Evolutionary conservation across 2,888 invertebrate species (phyloP), one percentile per base, ranked within the genome.

Genomic region (Eupithecia pulchellata): DNA sequence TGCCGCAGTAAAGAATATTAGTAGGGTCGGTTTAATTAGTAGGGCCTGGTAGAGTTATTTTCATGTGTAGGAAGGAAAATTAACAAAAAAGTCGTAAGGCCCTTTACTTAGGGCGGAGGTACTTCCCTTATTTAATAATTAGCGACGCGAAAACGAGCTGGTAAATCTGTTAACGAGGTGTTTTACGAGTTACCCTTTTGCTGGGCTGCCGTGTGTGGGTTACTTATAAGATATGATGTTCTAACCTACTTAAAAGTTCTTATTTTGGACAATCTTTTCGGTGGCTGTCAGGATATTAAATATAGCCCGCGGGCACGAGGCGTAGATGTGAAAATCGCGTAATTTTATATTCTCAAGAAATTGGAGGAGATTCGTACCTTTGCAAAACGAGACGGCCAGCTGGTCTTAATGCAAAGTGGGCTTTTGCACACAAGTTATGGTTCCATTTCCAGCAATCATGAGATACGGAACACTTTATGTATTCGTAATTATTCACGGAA

Each of bases 21-120:
- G 39, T 67, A 73, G 74, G 74, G 74, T 68, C 47, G 68, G 70
- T 69, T 74, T 77, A 75, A 78, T 77, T 77, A 76, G 74, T 60
- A 20, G 71, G 66, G 62, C 57, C 65, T 66, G 65, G 65, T 55
- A 65, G 68, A 72, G 66, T 71, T 71, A 74, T 71, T 73, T 74
- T 68, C 71, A 70, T 64, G 58, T 70, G 29, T 34, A 39, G 64
- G 64, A 55, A 64, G 47, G 61, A 20, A 69, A 68, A 71, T 74
- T 69, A 71, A 64, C 68, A 74, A 74, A 74, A 71, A 69, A 64
- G 61, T 61, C 61, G 63, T 63, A 70, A 64, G 55, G 61, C 57
- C 66, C 64, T 69, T 71, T 69, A 69, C 66, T 67, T 70, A 74
- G 55, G 34, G 32, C n/a, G 55, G 4, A 36, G 29, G 58, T 65